These are phyloP conservation scores for Nowickia ferox DNA, from an alignment of 2,888 invertebrate species.

Conservation along the genomic window DNA sequence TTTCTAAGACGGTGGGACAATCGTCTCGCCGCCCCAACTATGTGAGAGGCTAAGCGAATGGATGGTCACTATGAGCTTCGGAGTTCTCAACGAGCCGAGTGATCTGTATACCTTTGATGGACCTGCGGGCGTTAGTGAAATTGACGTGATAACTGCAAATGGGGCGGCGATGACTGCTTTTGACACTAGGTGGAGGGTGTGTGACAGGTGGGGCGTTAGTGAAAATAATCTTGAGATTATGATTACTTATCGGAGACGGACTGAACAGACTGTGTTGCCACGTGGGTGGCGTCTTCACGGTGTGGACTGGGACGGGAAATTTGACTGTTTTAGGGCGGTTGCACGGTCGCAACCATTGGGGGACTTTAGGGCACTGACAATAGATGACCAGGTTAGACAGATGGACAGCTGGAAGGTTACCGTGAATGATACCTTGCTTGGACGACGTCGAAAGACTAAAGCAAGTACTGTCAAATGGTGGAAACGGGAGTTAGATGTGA, in stretches of 20 bases:
- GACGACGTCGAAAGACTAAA: too few species aligned
- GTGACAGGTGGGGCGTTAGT: background rate
- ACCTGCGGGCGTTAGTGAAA: too few species aligned
- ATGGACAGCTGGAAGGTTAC: background rate
- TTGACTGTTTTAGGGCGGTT: background rate
- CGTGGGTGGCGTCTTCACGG: background rate
- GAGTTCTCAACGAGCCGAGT: too few species aligned
- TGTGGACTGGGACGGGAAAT: background rate
- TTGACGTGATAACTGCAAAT: too few species aligned
- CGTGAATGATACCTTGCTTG: background rate
- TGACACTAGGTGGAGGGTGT: too few species aligned
- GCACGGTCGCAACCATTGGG: background rate
- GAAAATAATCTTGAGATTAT: background rate
- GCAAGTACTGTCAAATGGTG: too few species aligned
- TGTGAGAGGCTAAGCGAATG: background rate
- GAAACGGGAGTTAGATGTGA: too few species aligned
- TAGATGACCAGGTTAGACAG: background rate
- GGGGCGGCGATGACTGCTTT: too few species aligned
- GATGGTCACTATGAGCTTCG: background rate
- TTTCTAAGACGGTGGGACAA: too few species aligned
- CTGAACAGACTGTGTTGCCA: background rate
- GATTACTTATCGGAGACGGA: background rate
- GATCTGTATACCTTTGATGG: too few species aligned
- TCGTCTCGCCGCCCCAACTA: too few species aligned
- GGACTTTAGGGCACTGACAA: background rate